These are phyloP conservation scores for Apantesis nais DNA, from an alignment of 2,888 invertebrate species.

Conservation along the genomic window DNA sequence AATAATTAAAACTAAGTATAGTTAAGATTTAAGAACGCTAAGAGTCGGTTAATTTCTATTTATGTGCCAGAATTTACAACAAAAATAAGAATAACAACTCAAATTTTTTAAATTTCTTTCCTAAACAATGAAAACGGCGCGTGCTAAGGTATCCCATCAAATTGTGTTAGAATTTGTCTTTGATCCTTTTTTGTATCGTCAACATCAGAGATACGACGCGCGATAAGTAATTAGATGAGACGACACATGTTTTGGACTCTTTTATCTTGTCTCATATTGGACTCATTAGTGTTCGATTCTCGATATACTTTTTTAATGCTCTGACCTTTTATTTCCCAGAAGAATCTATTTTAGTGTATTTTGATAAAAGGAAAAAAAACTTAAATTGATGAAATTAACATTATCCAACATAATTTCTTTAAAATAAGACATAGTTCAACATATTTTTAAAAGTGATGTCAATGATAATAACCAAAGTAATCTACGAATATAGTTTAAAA, in stretches of 20 bases:
- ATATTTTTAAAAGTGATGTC: conserved; percentile 25
- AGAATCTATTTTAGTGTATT: neutral
- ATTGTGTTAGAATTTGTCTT: conserved; percentile 74
- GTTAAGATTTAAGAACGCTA: neutral
- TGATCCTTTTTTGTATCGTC: conserved; percentile 71
- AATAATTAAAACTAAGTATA: neutral
- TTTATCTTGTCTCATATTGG: conserved; percentile 77
- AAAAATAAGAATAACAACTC: neutral
- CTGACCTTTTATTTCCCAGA: conserved; percentile 1
- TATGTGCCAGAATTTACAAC: neutral
- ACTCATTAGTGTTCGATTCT: conserved; percentile 63
- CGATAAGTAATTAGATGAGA: conserved; percentile 83
- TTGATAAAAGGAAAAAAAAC: neutral
- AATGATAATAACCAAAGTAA: conserved; percentile 40
- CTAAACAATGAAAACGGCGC: conserved; percentile 49
- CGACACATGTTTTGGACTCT: conserved; percentile 79
- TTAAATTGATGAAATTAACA: neutral
- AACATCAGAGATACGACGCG: conserved; percentile 68
- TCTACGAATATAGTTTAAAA: conserved; percentile 53
- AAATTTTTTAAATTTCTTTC: conserved; percentile 6
- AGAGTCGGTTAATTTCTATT: neutral
- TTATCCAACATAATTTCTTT: neutral
- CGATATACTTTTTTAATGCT: conserved; percentile 16
- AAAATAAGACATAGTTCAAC: neutral
- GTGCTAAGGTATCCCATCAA: conserved; percentile 69